These are phyloP conservation scores for Scaptodrosophila latifasciaeformis DNA, from an alignment of 2,888 invertebrate genomes.

Conservation along the genomic window DNA sequence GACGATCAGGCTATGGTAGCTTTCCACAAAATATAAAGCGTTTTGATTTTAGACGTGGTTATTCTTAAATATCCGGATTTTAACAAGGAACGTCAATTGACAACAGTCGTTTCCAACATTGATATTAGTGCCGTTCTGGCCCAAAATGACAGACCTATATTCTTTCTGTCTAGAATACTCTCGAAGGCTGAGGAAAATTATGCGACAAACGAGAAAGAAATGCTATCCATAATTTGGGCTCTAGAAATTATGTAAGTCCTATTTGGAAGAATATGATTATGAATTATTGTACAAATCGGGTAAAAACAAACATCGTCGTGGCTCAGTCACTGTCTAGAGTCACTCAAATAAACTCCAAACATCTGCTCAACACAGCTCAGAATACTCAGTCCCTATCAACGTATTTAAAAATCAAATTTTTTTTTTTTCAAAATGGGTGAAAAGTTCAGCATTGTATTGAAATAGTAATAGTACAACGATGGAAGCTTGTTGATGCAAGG, in stretches of 20 bases:
- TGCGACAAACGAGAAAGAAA: no score
- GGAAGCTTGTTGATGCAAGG: no score
- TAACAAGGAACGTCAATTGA: conserved; percentile 7
- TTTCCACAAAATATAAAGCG: conserved; percentile 3
- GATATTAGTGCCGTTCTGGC: conserved; percentile 13
- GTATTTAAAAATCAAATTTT: no score
- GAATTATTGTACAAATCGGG: not conserved
- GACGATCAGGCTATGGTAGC: conserved; percentile 5
- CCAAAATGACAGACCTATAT: not conserved
- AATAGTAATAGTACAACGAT: no score
- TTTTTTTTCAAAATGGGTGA: no score
- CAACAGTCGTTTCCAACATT: conserved; percentile 12
- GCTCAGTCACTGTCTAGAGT: no score
- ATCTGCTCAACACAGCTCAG: no score
- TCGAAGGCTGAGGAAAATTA: no score
- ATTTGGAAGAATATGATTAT: no score
- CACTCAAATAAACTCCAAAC: no score
- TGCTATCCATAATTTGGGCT: conserved; percentile 12
- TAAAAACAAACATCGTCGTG: not conserved
- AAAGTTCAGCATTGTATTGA: no score
- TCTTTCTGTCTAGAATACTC: conserved; percentile 7
- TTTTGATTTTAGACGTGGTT: not conserved
- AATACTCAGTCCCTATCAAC: no score
- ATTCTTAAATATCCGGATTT: conserved; percentile 5
- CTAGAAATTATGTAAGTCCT: not conserved